Evolutionary conservation across 2,888 invertebrate species (phyloP).

Genomic region (Tenthredo distinguenda): DNA sequence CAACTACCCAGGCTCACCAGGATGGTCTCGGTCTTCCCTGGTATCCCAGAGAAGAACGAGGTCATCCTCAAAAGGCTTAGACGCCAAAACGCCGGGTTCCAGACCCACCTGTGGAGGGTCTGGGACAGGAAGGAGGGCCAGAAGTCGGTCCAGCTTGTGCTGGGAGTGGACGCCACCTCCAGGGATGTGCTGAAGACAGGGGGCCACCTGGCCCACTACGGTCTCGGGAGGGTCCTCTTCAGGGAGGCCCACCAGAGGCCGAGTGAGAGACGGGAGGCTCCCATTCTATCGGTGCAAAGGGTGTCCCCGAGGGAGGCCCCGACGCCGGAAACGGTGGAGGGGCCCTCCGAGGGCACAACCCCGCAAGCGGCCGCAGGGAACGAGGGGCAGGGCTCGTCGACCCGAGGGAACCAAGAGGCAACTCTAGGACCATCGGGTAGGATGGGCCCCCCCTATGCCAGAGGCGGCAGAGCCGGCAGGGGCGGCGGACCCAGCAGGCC

Average conservation of each 20-base stretch:
- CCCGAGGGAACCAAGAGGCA: background rate
- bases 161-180: background rate
- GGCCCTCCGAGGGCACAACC: background rate
- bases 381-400: background rate
- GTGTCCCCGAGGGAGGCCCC: background rate
- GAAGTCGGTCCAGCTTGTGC: background rate
- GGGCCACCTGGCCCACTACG: background rate
- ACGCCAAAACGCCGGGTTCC: background rate
- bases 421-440: background rate
- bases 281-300: background rate
- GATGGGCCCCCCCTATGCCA: background rate
- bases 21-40: no score
- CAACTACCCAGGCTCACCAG: no score
- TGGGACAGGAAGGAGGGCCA: background rate
- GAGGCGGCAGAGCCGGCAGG: background rate
- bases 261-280: no score
- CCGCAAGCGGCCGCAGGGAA: background rate
- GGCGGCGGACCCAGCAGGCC: background rate
- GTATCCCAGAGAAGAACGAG: no score
- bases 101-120: background rate
- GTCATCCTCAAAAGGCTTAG: no score
- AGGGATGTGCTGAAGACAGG: background rate
- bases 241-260: no score
- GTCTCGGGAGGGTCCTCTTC: no score
- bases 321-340: background rate